Evolutionary conservation across 2,113 vertebrate species (phyloP).

Genomic region (Lasiurus borealis): DNA sequence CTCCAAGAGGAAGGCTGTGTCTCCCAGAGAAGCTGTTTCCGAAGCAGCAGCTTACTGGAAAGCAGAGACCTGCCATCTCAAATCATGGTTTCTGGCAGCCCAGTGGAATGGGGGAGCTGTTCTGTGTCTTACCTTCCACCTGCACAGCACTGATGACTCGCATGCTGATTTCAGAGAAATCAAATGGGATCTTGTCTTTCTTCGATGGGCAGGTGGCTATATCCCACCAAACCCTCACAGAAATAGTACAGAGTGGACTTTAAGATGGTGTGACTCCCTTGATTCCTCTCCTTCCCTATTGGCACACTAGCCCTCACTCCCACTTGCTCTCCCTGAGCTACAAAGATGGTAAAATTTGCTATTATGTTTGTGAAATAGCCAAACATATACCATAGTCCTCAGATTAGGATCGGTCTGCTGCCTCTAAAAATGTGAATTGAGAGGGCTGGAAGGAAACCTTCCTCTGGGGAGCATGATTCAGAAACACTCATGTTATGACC

Average conservation of each 20-base stretch:
- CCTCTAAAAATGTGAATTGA: slow-evolving; percentile 40
- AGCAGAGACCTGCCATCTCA: slow-evolving; percentile 39
- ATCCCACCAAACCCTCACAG: not conserved
- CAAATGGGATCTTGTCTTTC: not conserved
- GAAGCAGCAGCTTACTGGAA: slow-evolving; percentile 65
- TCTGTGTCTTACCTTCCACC: not conserved
- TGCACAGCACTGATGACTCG: not conserved
- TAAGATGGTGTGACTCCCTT: not conserved
- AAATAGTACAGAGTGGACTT: not conserved
- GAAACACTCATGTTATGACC: not conserved
- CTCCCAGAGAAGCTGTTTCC: slow-evolving; percentile 64
- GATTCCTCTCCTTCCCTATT: not conserved
- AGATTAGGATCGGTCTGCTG: slow-evolving; percentile 34
- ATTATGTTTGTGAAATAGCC: slow-evolving; percentile 26
- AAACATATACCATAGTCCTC: not conserved
- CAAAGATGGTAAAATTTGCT: not conserved
- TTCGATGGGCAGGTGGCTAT: not conserved
- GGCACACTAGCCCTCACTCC: not conserved
- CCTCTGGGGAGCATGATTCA: not conserved
- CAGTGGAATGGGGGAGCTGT: not conserved
- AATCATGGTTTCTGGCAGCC: not conserved
- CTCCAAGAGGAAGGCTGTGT: slow-evolving; percentile 37
- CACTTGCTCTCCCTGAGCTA: not conserved
- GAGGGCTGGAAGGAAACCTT: not conserved
- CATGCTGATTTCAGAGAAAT: not conserved